Conservation (phyloP, 2,113 vertebrate genomes). For the Labeo catla region DNA sequence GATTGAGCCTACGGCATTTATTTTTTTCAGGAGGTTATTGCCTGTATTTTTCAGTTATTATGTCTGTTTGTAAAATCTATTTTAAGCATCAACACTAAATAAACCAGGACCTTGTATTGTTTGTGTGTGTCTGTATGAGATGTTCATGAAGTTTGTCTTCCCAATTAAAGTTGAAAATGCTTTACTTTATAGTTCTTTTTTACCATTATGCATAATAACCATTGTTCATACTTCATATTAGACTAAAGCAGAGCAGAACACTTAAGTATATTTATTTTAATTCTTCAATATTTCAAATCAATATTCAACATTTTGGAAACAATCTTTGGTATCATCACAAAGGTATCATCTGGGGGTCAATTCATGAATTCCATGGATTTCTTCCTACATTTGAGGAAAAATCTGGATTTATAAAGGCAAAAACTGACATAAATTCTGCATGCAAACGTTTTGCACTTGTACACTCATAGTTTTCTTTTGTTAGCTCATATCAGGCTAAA, state of each 20-base stretch:
- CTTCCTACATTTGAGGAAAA: not conserved
- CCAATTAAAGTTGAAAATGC: not conserved
- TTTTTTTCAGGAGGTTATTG: conserved; percentile 56
- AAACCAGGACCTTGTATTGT: conserved; percentile 39
- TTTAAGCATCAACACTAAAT: conserved; percentile 11
- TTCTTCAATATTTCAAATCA: not conserved
- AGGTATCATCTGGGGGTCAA: not conserved
- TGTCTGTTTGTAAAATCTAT: conserved; percentile 38
- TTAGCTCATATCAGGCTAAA: not conserved
- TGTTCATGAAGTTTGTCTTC: not conserved
- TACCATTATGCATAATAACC: not conserved
- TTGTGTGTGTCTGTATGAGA: not conserved
- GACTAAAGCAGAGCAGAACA: not conserved
- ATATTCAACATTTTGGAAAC: not conserved
- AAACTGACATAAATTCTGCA: not conserved
- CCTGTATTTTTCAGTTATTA: conserved; percentile 59
- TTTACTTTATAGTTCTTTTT: not conserved
- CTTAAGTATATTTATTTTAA: not conserved
- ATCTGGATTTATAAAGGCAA: not conserved
- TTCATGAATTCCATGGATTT: not conserved
- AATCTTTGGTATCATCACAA: not conserved
- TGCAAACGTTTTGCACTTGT: not conserved
- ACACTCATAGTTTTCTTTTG: not conserved
- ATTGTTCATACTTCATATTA: not conserved
- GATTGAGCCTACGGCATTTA: conserved; percentile 60